Percentiles rank a stretch among this genome's conserved stretches.
These are phyloP conservation scores for Neuroterus valhalla DNA, from an alignment of 1,140 invertebrate species.

Conservation along the genomic window DNA sequence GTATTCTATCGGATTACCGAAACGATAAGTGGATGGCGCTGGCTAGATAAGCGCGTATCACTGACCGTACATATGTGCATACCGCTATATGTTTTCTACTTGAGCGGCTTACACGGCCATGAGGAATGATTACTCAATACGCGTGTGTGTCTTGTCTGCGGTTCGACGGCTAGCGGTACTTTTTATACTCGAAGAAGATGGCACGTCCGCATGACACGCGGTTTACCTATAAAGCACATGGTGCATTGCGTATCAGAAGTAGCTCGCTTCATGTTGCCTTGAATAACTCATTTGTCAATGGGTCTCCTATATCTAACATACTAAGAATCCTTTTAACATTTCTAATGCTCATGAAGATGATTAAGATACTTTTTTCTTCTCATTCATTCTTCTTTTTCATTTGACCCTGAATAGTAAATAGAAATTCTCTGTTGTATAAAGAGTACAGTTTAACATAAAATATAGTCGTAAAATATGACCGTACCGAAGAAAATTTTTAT, in stretches of 20 bases:
- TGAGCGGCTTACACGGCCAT: constrained; percentile 19
- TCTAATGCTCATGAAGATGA: no score
- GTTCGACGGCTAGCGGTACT: constrained; percentile 28
- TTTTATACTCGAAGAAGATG: constrained; percentile 25
- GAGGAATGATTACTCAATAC: constrained; percentile 28
- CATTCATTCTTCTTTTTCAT: no score
- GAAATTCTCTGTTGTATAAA: no score
- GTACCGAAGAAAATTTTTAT: no score
- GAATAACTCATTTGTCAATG: not conserved
- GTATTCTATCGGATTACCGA: not conserved
- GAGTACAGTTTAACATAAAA: no score
- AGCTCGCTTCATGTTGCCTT: constrained; percentile 6
- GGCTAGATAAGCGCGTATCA: constrained; percentile 7
- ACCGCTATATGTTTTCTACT: constrained; percentile 24
- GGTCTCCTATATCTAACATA: not conserved
- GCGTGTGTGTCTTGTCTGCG: constrained; percentile 16
- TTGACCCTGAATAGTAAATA: no score
- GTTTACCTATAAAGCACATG: constrained; percentile 28
- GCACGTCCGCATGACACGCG: constrained; percentile 25
- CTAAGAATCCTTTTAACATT: no score
- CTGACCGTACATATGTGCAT: constrained; percentile 4
- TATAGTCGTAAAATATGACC: no score
- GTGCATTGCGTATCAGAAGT: constrained; percentile 1
- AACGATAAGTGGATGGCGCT: not conserved
- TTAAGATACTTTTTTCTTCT: no score